Percentiles rank a stretch among this genome's conserved stretches.
Conservation (phyloP, 30 jellyfish, hydroid and myxozoan species). For the Aurelia sp. region DNA sequence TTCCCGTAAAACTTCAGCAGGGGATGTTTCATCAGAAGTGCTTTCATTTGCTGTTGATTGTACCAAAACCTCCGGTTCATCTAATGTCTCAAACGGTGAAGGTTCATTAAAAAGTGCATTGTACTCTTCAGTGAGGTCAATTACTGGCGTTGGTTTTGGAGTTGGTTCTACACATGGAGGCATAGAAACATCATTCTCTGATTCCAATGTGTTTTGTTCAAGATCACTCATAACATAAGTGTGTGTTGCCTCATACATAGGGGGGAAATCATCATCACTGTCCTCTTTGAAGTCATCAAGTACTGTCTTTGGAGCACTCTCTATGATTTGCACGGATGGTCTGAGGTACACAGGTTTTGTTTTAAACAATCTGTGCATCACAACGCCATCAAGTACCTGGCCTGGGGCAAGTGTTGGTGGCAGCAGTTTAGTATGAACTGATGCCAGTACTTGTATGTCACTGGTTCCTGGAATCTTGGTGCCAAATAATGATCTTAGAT, state of each 20-base stretch:
- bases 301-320: slow-evolving; percentile 1
- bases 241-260: slow-evolving; percentile 11
- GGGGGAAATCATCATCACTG: slow-evolving; percentile 22
- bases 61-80: slow-evolving; percentile 14
- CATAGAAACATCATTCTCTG: slow-evolving; percentile 10
- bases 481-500: neutral
- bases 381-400: slow-evolving; percentile 17
- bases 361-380: slow-evolving; percentile 30
- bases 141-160: slow-evolving; percentile 10
- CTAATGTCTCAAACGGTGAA: slow-evolving; percentile 6
- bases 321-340: slow-evolving; percentile 5
- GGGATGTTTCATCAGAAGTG: neutral
- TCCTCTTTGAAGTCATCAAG: slow-evolving; percentile 5
- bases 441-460: slow-evolving; percentile 2
- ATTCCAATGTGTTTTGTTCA: neutral
- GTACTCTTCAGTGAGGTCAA: slow-evolving; percentile 33
- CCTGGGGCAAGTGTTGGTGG: slow-evolving; percentile 32
- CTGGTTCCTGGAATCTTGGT: neutral
- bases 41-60: slow-evolving; percentile 1
- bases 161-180: slow-evolving; percentile 41
- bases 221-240: neutral
- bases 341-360: slow-evolving; percentile 8
- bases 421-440: slow-evolving; percentile 32
- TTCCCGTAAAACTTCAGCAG: slow-evolving; percentile 3
- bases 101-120: slow-evolving; percentile 20